Conservation (phyloP, 2,888 invertebrate species). For the Latheticus oryzae region DNA sequence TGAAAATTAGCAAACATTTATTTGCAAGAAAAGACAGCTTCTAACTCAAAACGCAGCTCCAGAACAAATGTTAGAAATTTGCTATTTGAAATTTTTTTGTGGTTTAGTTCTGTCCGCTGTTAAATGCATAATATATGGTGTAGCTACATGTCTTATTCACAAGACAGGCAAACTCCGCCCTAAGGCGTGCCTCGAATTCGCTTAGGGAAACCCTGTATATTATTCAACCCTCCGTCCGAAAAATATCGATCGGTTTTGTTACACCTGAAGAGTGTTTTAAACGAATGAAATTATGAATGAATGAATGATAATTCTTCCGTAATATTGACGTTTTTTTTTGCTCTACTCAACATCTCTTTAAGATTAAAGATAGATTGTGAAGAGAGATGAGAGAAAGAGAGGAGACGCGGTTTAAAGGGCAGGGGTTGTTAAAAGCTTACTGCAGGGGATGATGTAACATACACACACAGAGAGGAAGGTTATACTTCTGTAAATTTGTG, state of each 20-base stretch:
- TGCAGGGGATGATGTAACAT: constrained; percentile 46
- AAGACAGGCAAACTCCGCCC: constrained; percentile 58
- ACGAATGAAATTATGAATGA: background rate
- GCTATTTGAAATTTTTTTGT: too few relatives aligned
- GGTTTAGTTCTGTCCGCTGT: constrained; percentile 46
- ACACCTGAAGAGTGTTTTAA: background rate
- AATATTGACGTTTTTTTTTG: constrained; percentile 39
- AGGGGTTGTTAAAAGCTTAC: constrained; percentile 43
- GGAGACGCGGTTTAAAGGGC: constrained; percentile 48
- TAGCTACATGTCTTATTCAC: constrained; percentile 61
- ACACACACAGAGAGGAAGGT: constrained; percentile 47
- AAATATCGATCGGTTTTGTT: constrained; percentile 33
- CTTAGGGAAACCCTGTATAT: constrained; percentile 49
- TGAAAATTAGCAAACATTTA: too few relatives aligned
- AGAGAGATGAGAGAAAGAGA: too few relatives aligned
- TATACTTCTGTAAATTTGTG: constrained; percentile 50
- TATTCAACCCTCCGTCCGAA: constrained; percentile 13
- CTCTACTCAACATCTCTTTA: too few relatives aligned
- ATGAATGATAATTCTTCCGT: too few relatives aligned
- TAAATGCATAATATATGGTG: constrained; percentile 62
- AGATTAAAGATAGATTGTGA: constrained; percentile 51
- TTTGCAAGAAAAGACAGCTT: too few relatives aligned
- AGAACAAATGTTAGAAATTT: too few relatives aligned
- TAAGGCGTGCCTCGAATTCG: constrained; percentile 59
- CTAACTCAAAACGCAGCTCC: too few relatives aligned